A percentile compares a stretch with the other conserved stretches of the same genome.
phyloP scores from a whole-genome alignment of 2,797 vertebrate genomes.

The Ciconia nigra region DNA sequence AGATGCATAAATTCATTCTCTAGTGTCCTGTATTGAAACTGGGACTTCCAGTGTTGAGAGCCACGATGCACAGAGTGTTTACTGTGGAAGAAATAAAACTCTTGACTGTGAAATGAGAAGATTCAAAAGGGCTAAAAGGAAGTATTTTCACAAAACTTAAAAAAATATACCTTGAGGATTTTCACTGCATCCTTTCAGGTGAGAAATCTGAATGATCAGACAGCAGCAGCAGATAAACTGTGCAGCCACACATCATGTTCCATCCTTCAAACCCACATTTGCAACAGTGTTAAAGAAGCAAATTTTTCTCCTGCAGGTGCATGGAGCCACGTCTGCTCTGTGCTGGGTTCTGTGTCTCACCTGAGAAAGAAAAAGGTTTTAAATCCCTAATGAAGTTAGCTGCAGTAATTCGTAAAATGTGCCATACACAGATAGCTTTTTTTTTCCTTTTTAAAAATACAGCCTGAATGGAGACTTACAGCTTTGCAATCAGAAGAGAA shows the following conservation, averaged over 20 bases:
- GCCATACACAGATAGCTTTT: not conserved
- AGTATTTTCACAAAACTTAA: not conserved
- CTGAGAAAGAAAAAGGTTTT: not conserved
- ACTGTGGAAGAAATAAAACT: not conserved
- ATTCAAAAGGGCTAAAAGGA: not conserved
- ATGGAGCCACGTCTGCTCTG: not conserved
- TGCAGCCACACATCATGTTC: not conserved
- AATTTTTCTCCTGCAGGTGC: not conserved
- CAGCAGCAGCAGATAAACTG: not conserved
- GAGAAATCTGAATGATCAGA: not conserved
- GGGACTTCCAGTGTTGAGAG: not conserved
- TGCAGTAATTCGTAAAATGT: not conserved
- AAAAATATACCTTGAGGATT: not conserved
- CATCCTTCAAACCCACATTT: not conserved
- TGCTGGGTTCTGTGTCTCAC: not conserved
- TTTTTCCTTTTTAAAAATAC: not conserved
- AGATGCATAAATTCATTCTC: not conserved
- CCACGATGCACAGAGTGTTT: not conserved
- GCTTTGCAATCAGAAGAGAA: not conserved
- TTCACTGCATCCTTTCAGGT: not conserved
- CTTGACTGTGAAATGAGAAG: not conserved
- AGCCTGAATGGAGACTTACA: not conserved
- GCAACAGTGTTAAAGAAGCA: not conserved
- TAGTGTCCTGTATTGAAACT: not conserved
- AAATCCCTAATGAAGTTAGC: not conserved